Percentiles rank a stretch among this genome's conserved stretches.
Conservation (phyloP, 1,140 invertebrate genomes). For the Drosophila novamexicana region DNA sequence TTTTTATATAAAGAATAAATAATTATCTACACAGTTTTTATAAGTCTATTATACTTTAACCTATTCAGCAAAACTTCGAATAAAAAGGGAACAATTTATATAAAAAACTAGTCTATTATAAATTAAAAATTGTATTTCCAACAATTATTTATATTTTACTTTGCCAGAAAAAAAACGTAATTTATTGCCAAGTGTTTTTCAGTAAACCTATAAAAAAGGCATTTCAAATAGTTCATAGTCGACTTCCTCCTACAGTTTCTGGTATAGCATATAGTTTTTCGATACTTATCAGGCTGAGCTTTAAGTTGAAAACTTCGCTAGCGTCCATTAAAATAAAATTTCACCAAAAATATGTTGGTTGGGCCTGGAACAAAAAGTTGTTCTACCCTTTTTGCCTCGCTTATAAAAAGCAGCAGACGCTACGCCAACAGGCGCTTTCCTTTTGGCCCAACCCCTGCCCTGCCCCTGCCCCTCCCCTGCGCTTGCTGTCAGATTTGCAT, state of each 20-base stretch:
- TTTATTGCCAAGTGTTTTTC: too few relatives aligned
- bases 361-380: slow-evolving; percentile 18
- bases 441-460: neutral
- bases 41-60: too few relatives aligned
- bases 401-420: slow-evolving; percentile 27
- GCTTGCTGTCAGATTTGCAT: slow-evolving; percentile 39
- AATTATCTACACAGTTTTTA: too few relatives aligned
- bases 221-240: neutral
- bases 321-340: slow-evolving; percentile 39
- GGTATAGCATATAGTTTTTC: slow-evolving; percentile 2
- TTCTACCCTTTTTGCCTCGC: slow-evolving; percentile 23
- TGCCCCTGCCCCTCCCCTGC: neutral
- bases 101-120: too few relatives aligned
- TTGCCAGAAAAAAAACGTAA: too few relatives aligned
- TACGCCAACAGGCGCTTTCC: slow-evolving; percentile 7
- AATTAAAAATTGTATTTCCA: too few relatives aligned
- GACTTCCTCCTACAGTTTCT: too few relatives aligned
- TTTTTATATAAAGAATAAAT: too few relatives aligned
- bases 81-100: too few relatives aligned
- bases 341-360: slow-evolving; percentile 28
- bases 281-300: slow-evolving; percentile 8
- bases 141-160: too few relatives aligned
- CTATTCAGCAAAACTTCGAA: too few relatives aligned
- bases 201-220: neutral
- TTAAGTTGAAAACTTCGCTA: slow-evolving; percentile 19